Percentiles rank a stretch among this genome's conserved stretches.
phyloP scores from a whole-genome alignment of 1,140 invertebrate genomes.

The Cataglyphis hispanica region DNA sequence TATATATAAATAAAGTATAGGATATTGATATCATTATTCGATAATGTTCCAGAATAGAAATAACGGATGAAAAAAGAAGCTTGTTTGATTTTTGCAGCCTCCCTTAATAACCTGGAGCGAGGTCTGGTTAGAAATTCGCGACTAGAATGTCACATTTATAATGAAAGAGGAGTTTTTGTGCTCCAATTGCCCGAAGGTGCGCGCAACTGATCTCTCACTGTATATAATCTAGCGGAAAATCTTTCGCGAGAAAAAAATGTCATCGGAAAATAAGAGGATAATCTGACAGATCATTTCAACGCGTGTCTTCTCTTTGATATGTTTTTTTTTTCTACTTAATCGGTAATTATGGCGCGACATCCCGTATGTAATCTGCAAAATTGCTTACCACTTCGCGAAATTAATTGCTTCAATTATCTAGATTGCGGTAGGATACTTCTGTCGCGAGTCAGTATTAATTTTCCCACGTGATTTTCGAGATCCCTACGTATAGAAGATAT shows the following conservation, averaged over 20 bases:
- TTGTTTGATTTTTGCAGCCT: constrained; percentile 40
- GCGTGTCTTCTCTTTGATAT: constrained; percentile 11
- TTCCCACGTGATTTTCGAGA: constrained; percentile 12
- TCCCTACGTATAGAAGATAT: not conserved
- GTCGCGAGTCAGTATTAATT: constrained; percentile 41
- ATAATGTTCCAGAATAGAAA: not conserved
- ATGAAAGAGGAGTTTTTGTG: constrained; percentile 75
- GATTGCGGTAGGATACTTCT: constrained; percentile 35
- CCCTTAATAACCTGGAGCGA: constrained; percentile 75
- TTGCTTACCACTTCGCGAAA: constrained; percentile 26
- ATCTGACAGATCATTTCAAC: constrained; percentile 3
- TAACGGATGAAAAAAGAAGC: not conserved
- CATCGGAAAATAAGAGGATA: not conserved
- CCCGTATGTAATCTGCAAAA: constrained; percentile 16
- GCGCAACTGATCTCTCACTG: constrained; percentile 65
- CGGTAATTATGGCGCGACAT: constrained; percentile 13
- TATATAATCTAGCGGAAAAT: constrained; percentile 10
- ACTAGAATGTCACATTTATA: constrained; percentile 78
- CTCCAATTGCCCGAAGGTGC: constrained; percentile 70
- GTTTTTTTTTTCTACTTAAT: constrained; percentile 25
- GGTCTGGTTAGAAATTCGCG: constrained; percentile 63
- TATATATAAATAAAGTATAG: no score
- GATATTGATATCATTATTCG: not conserved
- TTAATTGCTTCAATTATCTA: constrained; percentile 51
- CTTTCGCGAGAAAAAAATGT: not conserved